These are phyloP conservation scores for Portevinia maculata DNA, from an alignment of 2,888 invertebrate species.

Conservation along the genomic window DNA sequence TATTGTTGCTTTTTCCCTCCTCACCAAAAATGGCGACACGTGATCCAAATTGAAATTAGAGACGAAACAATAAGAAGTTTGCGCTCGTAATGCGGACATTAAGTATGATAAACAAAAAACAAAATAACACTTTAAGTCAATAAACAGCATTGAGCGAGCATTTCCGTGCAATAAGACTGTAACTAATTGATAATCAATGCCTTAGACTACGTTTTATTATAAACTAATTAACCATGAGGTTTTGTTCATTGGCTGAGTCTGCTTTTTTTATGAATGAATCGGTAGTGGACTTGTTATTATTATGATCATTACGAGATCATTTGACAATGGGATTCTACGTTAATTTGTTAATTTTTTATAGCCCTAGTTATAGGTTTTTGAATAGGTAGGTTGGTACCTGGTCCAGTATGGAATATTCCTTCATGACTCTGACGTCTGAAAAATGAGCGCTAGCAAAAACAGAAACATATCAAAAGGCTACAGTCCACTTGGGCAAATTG, in stretches of 20 bases:
- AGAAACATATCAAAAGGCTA: no score
- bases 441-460: no score
- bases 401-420: no score
- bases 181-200: conserved; percentile 26
- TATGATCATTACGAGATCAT: background rate
- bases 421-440: no score
- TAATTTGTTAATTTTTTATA: no score
- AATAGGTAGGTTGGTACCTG: no score
- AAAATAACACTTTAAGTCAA: conserved; percentile 5
- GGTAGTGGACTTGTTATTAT: background rate
- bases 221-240: conserved; percentile 23
- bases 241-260: background rate
- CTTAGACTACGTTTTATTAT: conserved; percentile 15
- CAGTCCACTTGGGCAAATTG: no score
- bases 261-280: background rate
- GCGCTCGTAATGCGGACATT: conserved; percentile 44
- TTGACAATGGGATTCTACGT: no score
- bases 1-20: conserved; percentile 28
- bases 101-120: background rate
- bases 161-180: conserved; percentile 24
- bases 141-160: conserved; percentile 26
- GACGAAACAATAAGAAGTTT: conserved; percentile 1
- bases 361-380: no score
- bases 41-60: conserved; percentile 53
- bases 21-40: conserved; percentile 36